A percentile compares a stretch with the other conserved stretches of the same genome.
Conservation (phyloP, 2,113 vertebrate species). For the Spilogale gracilis region DNA sequence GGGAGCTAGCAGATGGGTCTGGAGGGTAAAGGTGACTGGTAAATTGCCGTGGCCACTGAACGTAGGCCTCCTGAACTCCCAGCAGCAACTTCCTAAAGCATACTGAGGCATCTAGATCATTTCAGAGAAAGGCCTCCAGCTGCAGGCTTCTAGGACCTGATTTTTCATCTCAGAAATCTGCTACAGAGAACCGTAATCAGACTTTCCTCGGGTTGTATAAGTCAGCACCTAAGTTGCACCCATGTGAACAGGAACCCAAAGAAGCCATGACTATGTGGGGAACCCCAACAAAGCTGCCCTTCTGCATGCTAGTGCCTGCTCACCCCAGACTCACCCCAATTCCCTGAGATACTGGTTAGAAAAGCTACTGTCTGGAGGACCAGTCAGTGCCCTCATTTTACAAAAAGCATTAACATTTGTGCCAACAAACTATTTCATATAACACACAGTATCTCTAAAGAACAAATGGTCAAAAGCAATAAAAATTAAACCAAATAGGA, state of each 20-base stretch:
- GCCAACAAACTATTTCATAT: not conserved
- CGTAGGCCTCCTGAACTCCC: not conserved
- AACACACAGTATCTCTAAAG: not conserved
- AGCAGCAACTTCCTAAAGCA: not conserved
- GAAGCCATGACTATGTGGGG: not conserved
- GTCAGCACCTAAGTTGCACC: not conserved
- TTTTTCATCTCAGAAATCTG: not conserved
- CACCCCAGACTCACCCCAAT: not conserved
- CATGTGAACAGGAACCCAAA: not conserved
- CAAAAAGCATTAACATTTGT: constrained; percentile 9
- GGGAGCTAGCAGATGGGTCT: not conserved
- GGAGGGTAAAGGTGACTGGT: not conserved
- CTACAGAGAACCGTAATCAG: not conserved
- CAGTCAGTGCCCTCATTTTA: constrained; percentile 4
- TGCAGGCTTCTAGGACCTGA: not conserved
- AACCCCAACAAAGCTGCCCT: not conserved
- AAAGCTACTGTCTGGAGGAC: not conserved
- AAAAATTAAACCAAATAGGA: constrained; percentile 21
- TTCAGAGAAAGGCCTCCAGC: not conserved
- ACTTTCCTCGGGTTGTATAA: not conserved
- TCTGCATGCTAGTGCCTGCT: not conserved
- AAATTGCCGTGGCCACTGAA: not conserved
- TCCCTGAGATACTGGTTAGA: not conserved
- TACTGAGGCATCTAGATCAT: not conserved
- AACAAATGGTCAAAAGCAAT: constrained; percentile 26